Base-by-base conservation (phyloP, 2,888 invertebrate species). In the Griposia aprilina region DNA sequence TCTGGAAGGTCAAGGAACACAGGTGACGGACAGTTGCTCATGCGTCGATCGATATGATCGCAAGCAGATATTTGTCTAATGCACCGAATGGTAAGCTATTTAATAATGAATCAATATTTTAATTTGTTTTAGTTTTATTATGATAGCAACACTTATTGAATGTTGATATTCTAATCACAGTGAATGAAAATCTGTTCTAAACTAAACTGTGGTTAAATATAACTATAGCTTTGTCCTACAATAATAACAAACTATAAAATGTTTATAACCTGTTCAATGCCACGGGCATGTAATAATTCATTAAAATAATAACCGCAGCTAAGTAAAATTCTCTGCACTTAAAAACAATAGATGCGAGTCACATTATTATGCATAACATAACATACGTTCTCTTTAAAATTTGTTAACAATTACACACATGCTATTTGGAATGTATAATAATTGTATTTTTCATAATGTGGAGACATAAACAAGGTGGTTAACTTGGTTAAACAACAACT, bases 1-100 rank as follows among this genome's bases (percentile, higher is more conserved):
- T 92, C 92, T 90, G 92, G 91, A 93, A 94, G 93, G 93, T 93
- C 93, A 92, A 93, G 93, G 91, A 91, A 90, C 88, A 88, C 90
- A 80, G 88, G 90, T 90, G 87, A 71, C 52, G 68, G 60, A 80
- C 74, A 66, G 73, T 83, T 80, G 88, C 74, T 76, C 78, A 87
- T 90, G 87, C 82, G 80, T 85, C 85, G 83, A 90, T 89, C 76
- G 83, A 86, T 87, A 89, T 88, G 87, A 81, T 83, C 80, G 79
- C 74, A 78, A 86, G 74, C 73, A 77, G 78, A 70, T 81, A 74
- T 82, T 84, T 76, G 67, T 84, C 80, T 78, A 82, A 82, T 80
- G 83, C 87, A 86, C 65, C 82, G 63, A 87, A 89, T 87, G 92
- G 93, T 93, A 91, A 93, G 92, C 73, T 79, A 45, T 74, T 62